Evolutionary conservation across 1,140 invertebrate genomes (phyloP).

Genomic region (Drosophila neocordata): DNA sequence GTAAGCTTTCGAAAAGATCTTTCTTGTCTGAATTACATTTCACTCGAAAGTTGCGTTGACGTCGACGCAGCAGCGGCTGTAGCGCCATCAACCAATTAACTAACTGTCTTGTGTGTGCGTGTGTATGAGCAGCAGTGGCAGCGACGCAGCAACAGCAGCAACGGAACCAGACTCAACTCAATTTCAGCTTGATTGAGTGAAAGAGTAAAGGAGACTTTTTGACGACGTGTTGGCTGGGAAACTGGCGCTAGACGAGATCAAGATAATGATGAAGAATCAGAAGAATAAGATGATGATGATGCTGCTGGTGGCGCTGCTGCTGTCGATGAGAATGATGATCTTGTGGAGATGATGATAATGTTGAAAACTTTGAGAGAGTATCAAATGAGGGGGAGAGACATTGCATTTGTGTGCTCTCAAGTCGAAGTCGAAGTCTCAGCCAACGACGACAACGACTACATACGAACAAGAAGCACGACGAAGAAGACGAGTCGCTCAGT

Average conservation of each 20-base stretch:
- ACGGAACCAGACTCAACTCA: constrained; percentile 5
- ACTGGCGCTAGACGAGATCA: constrained; percentile 53
- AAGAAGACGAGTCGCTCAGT: constrained; percentile 15
- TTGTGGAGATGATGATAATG: constrained; percentile 9
- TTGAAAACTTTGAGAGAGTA: constrained; percentile 23
- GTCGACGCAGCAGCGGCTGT: constrained; percentile 50
- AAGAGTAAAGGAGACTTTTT: constrained; percentile 47
- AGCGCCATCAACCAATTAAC: constrained; percentile 38
- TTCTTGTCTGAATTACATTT: background rate
- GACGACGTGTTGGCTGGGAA: constrained; percentile 54
- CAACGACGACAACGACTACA: constrained; percentile 12
- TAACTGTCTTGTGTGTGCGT: constrained; percentile 27
- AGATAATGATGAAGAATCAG: constrained; percentile 23
- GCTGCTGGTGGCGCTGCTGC: constrained; percentile 12
- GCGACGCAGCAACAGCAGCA: background rate
- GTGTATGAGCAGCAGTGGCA: constrained; percentile 16
- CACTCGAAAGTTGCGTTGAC: constrained; percentile 24
- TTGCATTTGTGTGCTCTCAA: constrained; percentile 8
- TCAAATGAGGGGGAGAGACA: background rate
- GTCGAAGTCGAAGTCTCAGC: constrained; percentile 11
- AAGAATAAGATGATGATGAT: constrained; percentile 34
- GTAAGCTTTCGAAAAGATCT: constrained; percentile 7
- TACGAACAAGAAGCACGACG: constrained; percentile 3
- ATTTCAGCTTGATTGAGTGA: constrained; percentile 22
- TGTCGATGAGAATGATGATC: background rate